Percentiles rank a stretch among this genome's conserved stretches.
These are phyloP conservation scores for Danio tinwini DNA, from an alignment of 2,797 vertebrate species.

Conservation along the genomic window DNA sequence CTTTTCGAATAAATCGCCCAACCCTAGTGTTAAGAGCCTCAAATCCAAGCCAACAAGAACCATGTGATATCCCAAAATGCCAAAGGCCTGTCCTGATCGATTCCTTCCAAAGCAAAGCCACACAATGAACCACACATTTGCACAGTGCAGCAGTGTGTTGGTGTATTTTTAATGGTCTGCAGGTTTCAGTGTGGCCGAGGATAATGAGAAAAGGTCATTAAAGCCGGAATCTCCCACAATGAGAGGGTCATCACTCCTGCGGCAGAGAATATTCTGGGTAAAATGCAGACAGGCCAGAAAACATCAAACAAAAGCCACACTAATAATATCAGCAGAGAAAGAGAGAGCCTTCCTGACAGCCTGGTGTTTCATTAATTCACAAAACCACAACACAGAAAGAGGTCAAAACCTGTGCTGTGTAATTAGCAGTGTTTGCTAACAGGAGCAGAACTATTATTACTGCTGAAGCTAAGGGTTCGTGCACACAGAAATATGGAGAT, in stretches of 20 bases:
- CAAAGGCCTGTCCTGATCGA: neutral
- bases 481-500: no score
- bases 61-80: neutral
- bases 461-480: neutral
- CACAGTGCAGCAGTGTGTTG: neutral
- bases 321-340: conserved; percentile 13
- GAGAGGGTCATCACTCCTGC: conserved; percentile 24
- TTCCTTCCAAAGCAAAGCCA: neutral
- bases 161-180: neutral
- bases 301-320: conserved; percentile 32
- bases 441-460: neutral
- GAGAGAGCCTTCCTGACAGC: neutral
- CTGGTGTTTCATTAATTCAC: neutral
- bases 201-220: conserved; percentile 37
- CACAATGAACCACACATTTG: neutral
- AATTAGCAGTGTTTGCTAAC: neutral
- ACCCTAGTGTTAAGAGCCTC: no score
- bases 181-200: neutral
- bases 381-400: neutral
- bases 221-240: conserved; percentile 14
- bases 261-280: conserved; percentile 43
- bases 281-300: conserved; percentile 45
- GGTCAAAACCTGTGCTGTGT: neutral
- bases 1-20: no score
- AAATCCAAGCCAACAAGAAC: conserved; percentile 1